Evolutionary conservation across 2,888 invertebrate genomes (phyloP).

Genomic region (Diarsia mendica): DNA sequence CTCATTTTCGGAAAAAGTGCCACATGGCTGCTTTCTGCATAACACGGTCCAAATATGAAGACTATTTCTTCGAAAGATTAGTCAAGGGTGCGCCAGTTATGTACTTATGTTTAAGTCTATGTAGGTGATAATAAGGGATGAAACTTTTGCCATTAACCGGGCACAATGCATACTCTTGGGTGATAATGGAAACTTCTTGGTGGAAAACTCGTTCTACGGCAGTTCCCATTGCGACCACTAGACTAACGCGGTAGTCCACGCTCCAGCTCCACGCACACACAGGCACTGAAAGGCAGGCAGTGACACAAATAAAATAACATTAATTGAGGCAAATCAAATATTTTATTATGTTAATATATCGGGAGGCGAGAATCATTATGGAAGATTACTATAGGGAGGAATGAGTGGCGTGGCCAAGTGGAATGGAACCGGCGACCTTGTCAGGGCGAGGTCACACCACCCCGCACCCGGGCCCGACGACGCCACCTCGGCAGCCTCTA

Average conservation of each 20-base stretch:
- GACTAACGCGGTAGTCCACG: not conserved
- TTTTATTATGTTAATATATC: slow-evolving; percentile 58
- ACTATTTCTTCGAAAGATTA: not conserved
- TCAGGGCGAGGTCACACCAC: slow-evolving; percentile 84
- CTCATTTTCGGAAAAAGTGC: too few relatives aligned
- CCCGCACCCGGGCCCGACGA: slow-evolving; percentile 69
- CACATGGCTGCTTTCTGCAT: too few relatives aligned
- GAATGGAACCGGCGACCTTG: slow-evolving; percentile 87
- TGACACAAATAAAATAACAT: slow-evolving; percentile 19
- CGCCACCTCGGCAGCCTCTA: slow-evolving; percentile 74
- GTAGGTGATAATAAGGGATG: not conserved
- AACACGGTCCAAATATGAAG: too few relatives aligned
- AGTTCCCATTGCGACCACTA: not conserved
- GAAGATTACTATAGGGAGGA: slow-evolving; percentile 81
- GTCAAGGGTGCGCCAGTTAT: not conserved
- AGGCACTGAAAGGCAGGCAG: not conserved
- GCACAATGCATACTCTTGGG: not conserved
- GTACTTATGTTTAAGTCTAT: not conserved
- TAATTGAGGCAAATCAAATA: slow-evolving; percentile 45
- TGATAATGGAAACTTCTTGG: not conserved
- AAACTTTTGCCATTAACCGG: not conserved
- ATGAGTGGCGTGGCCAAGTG: slow-evolving; percentile 81
- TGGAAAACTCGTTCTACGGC: not conserved
- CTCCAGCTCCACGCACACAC: not conserved
- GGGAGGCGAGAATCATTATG: slow-evolving; percentile 75